A percentile compares a stretch with the other conserved stretches of the same genome.
These are phyloP conservation scores for Pagetopsis macropterus DNA, from an alignment of 2,797 vertebrate species.

Conservation along the genomic window DNA sequence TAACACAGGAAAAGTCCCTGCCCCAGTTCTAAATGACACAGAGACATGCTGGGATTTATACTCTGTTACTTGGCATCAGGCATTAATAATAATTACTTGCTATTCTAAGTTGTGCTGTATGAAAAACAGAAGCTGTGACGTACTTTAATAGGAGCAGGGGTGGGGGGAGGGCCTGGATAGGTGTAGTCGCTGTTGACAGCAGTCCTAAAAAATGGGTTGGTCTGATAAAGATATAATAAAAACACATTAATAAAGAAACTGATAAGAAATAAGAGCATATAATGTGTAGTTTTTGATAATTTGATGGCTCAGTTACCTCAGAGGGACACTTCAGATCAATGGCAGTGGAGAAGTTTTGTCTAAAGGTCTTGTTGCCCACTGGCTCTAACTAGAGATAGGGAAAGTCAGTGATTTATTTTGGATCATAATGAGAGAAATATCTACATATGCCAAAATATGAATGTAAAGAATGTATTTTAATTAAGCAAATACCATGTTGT, in stretches of 20 bases:
- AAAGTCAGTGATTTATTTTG: constrained; percentile 5
- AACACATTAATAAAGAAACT: constrained; percentile 8
- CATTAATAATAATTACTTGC: neutral
- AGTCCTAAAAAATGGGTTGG: constrained; percentile 86
- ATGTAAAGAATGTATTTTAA: neutral
- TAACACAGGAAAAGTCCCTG: constrained; percentile 86
- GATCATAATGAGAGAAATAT: neutral
- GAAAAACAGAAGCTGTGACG: constrained; percentile 38
- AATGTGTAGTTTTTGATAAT: neutral
- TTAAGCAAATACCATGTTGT: constrained; percentile 85
- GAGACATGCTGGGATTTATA: neutral
- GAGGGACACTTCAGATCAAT: constrained; percentile 86
- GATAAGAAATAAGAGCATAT: neutral
- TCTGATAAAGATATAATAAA: constrained; percentile 56
- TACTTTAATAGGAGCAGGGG: constrained; percentile 80
- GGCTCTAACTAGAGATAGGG: constrained; percentile 85
- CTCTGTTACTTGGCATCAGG: neutral
- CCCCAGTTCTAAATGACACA: constrained; percentile 90
- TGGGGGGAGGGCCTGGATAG: constrained; percentile 73
- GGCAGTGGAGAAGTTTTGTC: constrained; percentile 79
- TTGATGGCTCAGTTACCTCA: constrained; percentile 80
- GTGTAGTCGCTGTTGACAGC: constrained; percentile 86
- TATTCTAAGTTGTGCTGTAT: neutral
- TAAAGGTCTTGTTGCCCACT: constrained; percentile 86
- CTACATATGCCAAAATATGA: neutral